Base-by-base conservation (phyloP, 2,113 vertebrate genomes). In the Hyperopisus bebe region DNA sequence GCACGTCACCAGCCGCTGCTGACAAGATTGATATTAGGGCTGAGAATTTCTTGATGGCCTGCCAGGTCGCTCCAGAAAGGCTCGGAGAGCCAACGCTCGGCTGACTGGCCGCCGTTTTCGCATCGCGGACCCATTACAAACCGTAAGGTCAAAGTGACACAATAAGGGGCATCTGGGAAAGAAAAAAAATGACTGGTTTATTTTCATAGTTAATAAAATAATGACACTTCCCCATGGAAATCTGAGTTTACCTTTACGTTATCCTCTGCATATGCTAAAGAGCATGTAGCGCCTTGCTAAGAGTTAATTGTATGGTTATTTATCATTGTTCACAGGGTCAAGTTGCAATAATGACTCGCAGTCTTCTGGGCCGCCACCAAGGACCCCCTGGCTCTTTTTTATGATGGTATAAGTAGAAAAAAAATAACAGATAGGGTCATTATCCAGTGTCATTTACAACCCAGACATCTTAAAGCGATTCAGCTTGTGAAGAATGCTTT, bases 401-500 rank as follows among this genome's bases (percentile, higher is more conserved):
- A 48, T 88, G 58, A 21, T 10, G 27, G 70, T 31, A n/a, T 51
- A 77, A 82, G 15, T 80, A 55, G 19, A 8, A 31, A 88, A 47
- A 86, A 88, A 90, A 90, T n/a, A n/a, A 21, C 7, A 51, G 42
- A 90, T 50, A 53, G 47, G 35, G 85, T 88, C 70, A 51, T 88
- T 88, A 88, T 88, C 74, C 44, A 19, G 15, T 62, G 62, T 35
- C 39, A 84, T 88, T 84, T 80, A 88, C 35, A 51, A 15, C 17
- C 15, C 19, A 84, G 88, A 91, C 90, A 88, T 90, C 88, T 24
- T 47, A 80, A 89, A 87, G 88, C 66, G 77, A 90, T 91, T 88
- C 89, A 77, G 89, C 89, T 87, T 88, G 89, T 80, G 86, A 89
- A 91, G 89, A 89, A 90, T 70, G 86, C 80, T 84, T 91, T 74